These are phyloP conservation scores for Flexamia atlantica DNA, from an alignment of 2,888 invertebrate species.

Conservation along the genomic window DNA sequence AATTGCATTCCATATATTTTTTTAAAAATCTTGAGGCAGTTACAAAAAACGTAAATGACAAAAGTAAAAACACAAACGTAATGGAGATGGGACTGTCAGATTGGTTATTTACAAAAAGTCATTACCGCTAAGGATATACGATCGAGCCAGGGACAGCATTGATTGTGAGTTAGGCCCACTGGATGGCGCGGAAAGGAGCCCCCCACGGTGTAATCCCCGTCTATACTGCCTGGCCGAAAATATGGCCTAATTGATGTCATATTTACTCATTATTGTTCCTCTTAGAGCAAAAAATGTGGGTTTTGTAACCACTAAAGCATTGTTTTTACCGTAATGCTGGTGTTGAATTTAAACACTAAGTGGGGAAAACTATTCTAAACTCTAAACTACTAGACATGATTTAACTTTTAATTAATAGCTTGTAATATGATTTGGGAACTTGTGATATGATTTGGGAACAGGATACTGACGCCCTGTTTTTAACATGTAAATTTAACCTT, in stretches of 20 bases:
- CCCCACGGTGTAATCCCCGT: conserved; percentile 29
- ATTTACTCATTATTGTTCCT: conserved; percentile 50
- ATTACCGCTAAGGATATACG: conserved; percentile 7
- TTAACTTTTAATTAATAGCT: too few relatives aligned
- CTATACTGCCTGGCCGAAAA: conserved; percentile 48
- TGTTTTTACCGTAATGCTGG: background rate
- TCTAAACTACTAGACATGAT: too few relatives aligned
- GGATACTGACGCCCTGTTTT: too few relatives aligned
- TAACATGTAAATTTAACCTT: too few relatives aligned
- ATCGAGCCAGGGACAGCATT: conserved; percentile 13
- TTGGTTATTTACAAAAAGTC: conserved; percentile 8
- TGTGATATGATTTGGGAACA: too few relatives aligned
- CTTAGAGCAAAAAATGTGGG: background rate
- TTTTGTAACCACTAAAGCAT: background rate
- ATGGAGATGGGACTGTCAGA: background rate
- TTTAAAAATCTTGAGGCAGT: too few relatives aligned
- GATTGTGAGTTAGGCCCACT: conserved; percentile 26
- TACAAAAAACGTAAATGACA: too few relatives aligned
- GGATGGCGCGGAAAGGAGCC: conserved; percentile 34
- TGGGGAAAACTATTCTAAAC: too few relatives aligned
- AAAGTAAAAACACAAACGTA: too few relatives aligned
- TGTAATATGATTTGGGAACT: too few relatives aligned
- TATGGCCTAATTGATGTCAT: conserved; percentile 51
- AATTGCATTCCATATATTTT: too few relatives aligned
- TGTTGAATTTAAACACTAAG: conserved; percentile 7